Evolutionary conservation across 2,113 vertebrate genomes (phyloP).

Genomic region (Oxyruncus cristatus): DNA sequence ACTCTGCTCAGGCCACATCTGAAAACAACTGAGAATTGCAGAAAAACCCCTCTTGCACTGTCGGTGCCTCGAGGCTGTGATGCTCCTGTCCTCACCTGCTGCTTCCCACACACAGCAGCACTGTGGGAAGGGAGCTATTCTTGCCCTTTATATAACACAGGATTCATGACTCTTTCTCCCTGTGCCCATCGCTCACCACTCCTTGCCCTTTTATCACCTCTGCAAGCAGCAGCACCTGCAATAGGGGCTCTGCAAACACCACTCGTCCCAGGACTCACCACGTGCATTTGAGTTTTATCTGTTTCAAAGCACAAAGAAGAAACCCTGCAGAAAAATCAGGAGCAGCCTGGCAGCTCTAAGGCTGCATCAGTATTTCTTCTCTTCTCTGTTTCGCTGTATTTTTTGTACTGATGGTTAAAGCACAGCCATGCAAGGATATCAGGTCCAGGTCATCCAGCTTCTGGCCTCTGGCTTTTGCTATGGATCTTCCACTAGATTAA

Average conservation of each 20-base stretch:
- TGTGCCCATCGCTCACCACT: neutral
- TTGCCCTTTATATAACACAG: neutral
- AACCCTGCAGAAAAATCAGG: neutral
- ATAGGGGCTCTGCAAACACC: neutral
- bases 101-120: neutral
- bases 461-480: neutral
- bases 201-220: neutral
- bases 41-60: accelerated
- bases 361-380: neutral
- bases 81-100: neutral
- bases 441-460: neutral
- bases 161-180: neutral
- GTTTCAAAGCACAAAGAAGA: neutral
- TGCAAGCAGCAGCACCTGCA: neutral
- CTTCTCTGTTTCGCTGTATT: neutral
- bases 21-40: neutral
- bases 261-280: accelerated
- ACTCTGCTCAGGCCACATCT: neutral
- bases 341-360: neutral
- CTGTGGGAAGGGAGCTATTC: accelerated
- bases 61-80: accelerated
- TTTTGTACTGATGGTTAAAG: neutral
- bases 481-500: neutral
- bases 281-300: neutral
- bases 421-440: neutral